Base-by-base conservation (phyloP, 2,797 vertebrate genomes). In the Phrynocephalus forsythii region DNA sequence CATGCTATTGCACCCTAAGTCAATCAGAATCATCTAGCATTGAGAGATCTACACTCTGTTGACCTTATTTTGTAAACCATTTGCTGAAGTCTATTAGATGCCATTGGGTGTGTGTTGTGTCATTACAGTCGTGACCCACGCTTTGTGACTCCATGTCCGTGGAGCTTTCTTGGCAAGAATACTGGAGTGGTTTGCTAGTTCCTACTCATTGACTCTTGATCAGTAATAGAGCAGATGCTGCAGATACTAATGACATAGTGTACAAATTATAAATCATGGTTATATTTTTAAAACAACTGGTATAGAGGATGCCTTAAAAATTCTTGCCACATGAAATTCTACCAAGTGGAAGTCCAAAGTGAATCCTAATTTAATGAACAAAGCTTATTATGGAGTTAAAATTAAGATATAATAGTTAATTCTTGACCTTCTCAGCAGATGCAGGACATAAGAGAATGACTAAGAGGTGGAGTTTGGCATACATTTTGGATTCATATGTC, bases 171-270 rank as follows among this genome's bases (percentile, higher is more conserved):
- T 44, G 38, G 38, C 38, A 44, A 3, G 38, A 44, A 44, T 44
- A 44, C 38, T 44, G 38, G 38, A 44, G 38, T 44, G 38, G 38
- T 44, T 44, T 44, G 38, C 38, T 44, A 44, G 38, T 44, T 44
- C 38, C 38, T 44, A 44, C 38, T 44, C 80, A 84, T n/a, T 83
- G 80, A 88, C 60, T 81, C 79, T 89, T 75, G 84, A 82, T 3
- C 16, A 69, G n/a, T 87, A 82, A 85, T 82, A 78, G 68, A 28
- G 30, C 67, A 33, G 52, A 87, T 63, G 68, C 1, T 92, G 30
- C 26, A 86, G 56, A 76, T 93, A 88, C 86, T 87, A 90, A 63
- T 26, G 28, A 50, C 84, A 76, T 18, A 67, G n/a, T 71, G 84
- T 85, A 33, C 50, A 73, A 82, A 77, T 56, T 77, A 82, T 24